Conservation (phyloP, 2,888 invertebrate genomes). For the Luperina nickerlii region DNA sequence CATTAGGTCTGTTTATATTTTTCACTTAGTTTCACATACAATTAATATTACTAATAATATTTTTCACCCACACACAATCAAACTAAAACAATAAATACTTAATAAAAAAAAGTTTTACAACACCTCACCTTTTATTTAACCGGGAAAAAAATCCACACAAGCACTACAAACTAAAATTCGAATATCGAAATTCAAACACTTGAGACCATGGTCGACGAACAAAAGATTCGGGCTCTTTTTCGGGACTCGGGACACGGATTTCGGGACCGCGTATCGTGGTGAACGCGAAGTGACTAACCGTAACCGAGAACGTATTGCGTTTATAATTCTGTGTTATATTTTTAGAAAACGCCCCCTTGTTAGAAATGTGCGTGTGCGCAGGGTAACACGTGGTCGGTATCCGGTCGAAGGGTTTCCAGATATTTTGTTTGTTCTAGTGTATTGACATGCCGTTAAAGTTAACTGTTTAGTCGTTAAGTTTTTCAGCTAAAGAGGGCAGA, state of each 20-base stretch:
- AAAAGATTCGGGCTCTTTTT: conserved; percentile 53
- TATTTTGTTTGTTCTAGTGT: conserved; percentile 67
- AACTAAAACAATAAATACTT: neutral
- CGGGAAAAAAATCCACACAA: conserved; percentile 35
- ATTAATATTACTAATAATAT: neutral
- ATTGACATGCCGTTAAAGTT: conserved; percentile 58
- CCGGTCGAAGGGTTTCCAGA: conserved; percentile 80
- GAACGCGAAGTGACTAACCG: conserved; percentile 82
- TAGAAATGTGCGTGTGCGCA: conserved; percentile 75
- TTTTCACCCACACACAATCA: too few species aligned
- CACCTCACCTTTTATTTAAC: conserved; percentile 15
- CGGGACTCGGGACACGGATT: conserved; percentile 47
- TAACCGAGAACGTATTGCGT: conserved; percentile 78
- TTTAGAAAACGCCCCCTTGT: conserved; percentile 89
- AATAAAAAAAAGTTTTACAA: neutral
- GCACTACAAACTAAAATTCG: conserved; percentile 35
- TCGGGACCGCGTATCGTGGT: conserved; percentile 71
- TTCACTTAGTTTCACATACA: conserved; percentile 8
- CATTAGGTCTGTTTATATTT: conserved; percentile 41
- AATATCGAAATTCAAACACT: conserved; percentile 60
- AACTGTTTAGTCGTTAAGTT: conserved; percentile 12
- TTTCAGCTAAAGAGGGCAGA: neutral
- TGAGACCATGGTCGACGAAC: conserved; percentile 61
- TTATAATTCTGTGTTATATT: conserved; percentile 82
- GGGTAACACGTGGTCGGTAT: conserved; percentile 81